Conservation (phyloP, 2,113 vertebrate genomes). For the Hippocampus mohnikei region DNA sequence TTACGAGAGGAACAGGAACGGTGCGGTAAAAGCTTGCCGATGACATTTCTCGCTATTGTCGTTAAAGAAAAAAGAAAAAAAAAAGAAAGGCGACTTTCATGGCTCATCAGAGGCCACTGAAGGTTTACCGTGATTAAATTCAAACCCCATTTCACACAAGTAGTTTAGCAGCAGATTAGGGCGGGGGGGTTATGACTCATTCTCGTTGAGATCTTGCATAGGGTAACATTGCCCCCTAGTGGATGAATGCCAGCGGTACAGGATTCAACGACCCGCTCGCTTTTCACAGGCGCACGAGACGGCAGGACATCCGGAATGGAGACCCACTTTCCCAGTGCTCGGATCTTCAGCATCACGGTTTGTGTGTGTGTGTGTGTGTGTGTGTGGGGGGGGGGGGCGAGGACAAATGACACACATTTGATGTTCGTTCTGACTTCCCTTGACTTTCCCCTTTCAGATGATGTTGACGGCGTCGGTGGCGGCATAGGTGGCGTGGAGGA, state of each 20-base stretch:
- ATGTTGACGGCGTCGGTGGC: conserved; percentile 71
- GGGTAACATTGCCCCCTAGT: conserved; percentile 66
- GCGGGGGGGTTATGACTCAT: conserved; percentile 21
- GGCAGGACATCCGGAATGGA: conserved; percentile 97
- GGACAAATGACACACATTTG: background rate
- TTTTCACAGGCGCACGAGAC: conserved; percentile 82
- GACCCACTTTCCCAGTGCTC: conserved; percentile 96
- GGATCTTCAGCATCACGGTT: conserved; percentile 91
- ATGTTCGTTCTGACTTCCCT: too few species aligned
- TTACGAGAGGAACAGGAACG: conserved; percentile 32
- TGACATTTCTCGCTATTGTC: conserved; percentile 3
- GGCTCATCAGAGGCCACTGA: conserved; percentile 34
- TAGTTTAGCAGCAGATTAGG: conserved; percentile 34
- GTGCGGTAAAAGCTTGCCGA: conserved; percentile 12
- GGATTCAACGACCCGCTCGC: background rate
- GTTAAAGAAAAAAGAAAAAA: background rate
- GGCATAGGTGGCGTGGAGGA: conserved; percentile 80
- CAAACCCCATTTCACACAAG: conserved; percentile 17
- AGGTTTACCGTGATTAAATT: conserved; percentile 37
- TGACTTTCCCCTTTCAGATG: conserved; percentile 66
- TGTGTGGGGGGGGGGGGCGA: rapidly evolving
- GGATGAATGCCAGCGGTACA: conserved; percentile 31
- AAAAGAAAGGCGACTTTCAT: conserved; percentile 32
- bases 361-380: conserved; percentile 20
- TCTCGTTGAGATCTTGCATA: background rate